Evolutionary conservation across 2,113 vertebrate species (phyloP).

Genomic region (Delphinus delphis): DNA sequence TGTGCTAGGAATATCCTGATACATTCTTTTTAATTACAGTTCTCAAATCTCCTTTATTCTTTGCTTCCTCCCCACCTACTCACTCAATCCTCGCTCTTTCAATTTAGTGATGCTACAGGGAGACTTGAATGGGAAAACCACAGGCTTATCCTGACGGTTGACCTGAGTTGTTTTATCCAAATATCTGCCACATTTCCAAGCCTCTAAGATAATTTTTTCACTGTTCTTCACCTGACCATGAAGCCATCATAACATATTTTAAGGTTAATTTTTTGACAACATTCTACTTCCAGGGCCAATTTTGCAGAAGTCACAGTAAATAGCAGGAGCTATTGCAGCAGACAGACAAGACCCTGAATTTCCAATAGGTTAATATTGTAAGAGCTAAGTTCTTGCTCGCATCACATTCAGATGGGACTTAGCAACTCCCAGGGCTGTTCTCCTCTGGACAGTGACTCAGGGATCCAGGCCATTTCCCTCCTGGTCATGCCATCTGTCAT

Average conservation of each 20-base stretch:
- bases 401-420: not conserved
- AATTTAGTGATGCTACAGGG: not conserved
- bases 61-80: not conserved
- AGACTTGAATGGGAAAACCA: not conserved
- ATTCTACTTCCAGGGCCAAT: not conserved
- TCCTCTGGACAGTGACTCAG: fast-evolving
- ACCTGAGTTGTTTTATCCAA: not conserved
- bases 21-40: not conserved
- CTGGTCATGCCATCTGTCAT: not conserved
- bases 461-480: not conserved
- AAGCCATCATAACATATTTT: not conserved
- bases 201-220: not conserved
- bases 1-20: not conserved
- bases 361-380: not conserved
- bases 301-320: not conserved
- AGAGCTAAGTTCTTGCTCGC: not conserved
- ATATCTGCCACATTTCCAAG: not conserved
- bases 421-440: fast-evolving
- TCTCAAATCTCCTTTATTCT: not conserved
- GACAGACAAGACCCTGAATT: not conserved
- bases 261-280: not conserved
- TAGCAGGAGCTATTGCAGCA: not conserved
- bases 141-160: not conserved
- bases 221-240: not conserved
- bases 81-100: not conserved